Evolutionary conservation across 2,888 invertebrate species (phyloP), one percentile per base, ranked within the genome.

Genomic region (Cheiracanthium punctorium): DNA sequence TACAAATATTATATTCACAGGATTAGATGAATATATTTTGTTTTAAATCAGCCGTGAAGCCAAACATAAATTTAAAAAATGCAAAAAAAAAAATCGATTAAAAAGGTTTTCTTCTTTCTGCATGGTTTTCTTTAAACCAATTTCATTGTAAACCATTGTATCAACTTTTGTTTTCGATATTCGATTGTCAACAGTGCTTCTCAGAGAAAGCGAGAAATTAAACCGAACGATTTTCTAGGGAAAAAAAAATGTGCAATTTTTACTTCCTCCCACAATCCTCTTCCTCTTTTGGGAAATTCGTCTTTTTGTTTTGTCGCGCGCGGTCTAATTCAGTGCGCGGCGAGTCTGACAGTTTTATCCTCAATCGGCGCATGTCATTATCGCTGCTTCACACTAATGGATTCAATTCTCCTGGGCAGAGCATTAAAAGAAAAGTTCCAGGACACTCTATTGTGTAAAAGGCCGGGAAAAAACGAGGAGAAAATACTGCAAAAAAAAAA

Each of bases 321-420:
- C 64, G 69, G n/a, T 17, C 75, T 80, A 80, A 80, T 80, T 80
- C 76, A 70, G 52, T 48, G 64, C 65, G 70, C 69, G 64, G 79
- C 48, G 71, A 33, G 41, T 43, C 43, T 74, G 86, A 86, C 86
- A 86, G 75, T 72, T 86, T 84, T 80, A 86, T 76, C 86, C 80
- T 75, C 65, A 70, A 79, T 80, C 79, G 76, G 65, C 80, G 86
- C 86, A 80, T 80, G 86, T 86, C 86, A 80, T 86, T 86, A 86
- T 41, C 64, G 86, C n/a, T 32, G 33, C 33, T 41, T 37, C 30
- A 20, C 80, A 24, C 75, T 86, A 86, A 86, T 86, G 86, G 86
- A 85, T 24, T 67, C 74, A 79, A 85, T 85, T 79, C 84, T 85
- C 84, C 30, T 24, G 74, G 84, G 84, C 79, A 17, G 32, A 73